Conservation (phyloP, 2,797 vertebrate genomes). For the Anabacerthia variegaticeps region DNA sequence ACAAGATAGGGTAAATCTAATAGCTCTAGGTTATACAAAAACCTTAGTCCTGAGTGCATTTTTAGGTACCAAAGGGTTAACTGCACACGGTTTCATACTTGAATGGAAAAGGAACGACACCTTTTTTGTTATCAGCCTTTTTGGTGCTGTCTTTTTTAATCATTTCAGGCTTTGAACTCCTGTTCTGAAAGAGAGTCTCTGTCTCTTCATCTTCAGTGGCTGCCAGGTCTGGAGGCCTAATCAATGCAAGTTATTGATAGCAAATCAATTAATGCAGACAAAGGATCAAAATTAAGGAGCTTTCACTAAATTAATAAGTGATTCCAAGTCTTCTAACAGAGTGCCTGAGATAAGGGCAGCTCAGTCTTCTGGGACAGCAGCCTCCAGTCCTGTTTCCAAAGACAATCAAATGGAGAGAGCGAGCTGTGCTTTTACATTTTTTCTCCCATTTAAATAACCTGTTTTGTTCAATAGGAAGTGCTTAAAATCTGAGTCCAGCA, state of each 20-base stretch:
- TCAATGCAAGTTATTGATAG: constrained; percentile 75
- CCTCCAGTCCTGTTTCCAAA: constrained; percentile 46
- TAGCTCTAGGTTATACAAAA: neutral
- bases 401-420: constrained; percentile 8
- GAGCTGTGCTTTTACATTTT: constrained; percentile 3
- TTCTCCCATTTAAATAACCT: constrained; percentile 15
- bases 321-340: constrained; percentile 68
- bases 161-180: constrained; percentile 63
- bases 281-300: constrained; percentile 70
- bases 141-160: constrained; percentile 56
- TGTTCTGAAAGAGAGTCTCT: constrained; percentile 52
- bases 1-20: neutral
- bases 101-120: constrained; percentile 17
- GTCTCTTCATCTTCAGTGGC: constrained; percentile 48
- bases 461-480: constrained; percentile 3
- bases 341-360: constrained; percentile 64
- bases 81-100: neutral
- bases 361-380: constrained; percentile 65
- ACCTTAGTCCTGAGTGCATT: neutral
- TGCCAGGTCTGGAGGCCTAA: constrained; percentile 64
- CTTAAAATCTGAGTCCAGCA: constrained; percentile 31
- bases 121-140: constrained; percentile 62
- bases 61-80: constrained; percentile 45
- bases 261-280: constrained; percentile 76
- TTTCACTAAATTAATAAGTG: constrained; percentile 76